These are phyloP conservation scores for Nomada hirtipes DNA, from an alignment of 2,888 invertebrate species.

Conservation along the genomic window DNA sequence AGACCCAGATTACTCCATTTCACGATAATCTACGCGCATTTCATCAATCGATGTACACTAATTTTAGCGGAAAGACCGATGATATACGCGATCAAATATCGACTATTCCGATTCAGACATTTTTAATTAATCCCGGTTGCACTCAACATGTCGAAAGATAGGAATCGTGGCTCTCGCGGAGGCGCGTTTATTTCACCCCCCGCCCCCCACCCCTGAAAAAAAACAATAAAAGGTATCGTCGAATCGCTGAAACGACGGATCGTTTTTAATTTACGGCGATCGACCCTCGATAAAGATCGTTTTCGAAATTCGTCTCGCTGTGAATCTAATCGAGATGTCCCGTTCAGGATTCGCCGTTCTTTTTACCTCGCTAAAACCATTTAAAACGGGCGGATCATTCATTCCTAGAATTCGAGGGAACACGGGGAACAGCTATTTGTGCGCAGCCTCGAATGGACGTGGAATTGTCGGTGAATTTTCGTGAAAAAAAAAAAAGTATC, in stretches of 20 bases:
- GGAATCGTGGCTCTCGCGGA: background rate
- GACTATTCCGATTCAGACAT: conserved; percentile 6
- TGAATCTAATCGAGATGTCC: conserved; percentile 44
- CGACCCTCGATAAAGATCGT: conserved; percentile 15
- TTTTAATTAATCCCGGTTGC: conserved; percentile 44
- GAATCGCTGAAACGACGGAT: conserved; percentile 15
- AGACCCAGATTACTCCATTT: background rate
- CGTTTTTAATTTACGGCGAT: conserved; percentile 43
- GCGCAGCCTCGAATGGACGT: background rate
- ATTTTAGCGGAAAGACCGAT: background rate
- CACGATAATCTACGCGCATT: too few species aligned
- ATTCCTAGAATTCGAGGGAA: conserved; percentile 12
- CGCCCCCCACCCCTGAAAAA: background rate
- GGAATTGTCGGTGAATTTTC: conserved; percentile 18
- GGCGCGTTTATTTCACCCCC: background rate
- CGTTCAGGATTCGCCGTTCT: conserved; percentile 17
- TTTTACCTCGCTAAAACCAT: conserved; percentile 32
- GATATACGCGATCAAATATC: background rate
- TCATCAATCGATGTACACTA: background rate
- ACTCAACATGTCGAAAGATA: conserved; percentile 14
- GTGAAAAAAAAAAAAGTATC: conserved; percentile 38
- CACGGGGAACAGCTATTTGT: conserved; percentile 13
- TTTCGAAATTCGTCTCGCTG: conserved; percentile 29
- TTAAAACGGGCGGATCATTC: conserved; percentile 37
- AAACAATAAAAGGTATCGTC: conserved; percentile 49